A percentile compares a stretch with the other conserved stretches of the same genome.
Conservation (phyloP, 2,113 vertebrate genomes). For the Telmatochromis sp. region DNA sequence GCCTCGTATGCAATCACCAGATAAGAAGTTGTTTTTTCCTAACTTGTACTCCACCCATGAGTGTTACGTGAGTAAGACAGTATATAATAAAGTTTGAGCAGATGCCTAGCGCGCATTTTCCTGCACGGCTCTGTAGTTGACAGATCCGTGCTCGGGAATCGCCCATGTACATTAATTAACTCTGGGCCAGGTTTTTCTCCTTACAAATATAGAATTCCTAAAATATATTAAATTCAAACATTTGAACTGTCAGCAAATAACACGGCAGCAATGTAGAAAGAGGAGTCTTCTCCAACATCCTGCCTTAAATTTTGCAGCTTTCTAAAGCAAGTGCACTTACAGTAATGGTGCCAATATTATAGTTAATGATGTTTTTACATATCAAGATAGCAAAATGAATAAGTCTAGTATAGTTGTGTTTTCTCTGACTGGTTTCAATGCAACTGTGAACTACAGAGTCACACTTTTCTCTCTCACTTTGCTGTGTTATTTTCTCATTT, state of each 20-base stretch:
- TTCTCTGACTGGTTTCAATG: not conserved
- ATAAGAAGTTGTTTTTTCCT: too few relatives aligned
- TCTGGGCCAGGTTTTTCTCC: too few relatives aligned
- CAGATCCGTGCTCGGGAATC: too few relatives aligned
- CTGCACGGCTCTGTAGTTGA: too few relatives aligned
- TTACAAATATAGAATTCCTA: not conserved
- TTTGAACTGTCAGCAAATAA: not conserved
- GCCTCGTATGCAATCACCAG: too few relatives aligned
- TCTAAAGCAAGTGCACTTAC: not conserved
- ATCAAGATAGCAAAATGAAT: not conserved
- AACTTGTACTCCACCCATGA: too few relatives aligned
- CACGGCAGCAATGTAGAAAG: not conserved
- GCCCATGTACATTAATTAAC: too few relatives aligned
- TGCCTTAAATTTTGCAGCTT: not conserved
- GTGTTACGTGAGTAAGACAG: too few relatives aligned
- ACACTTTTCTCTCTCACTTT: not conserved
- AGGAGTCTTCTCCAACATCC: not conserved
- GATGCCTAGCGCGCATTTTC: too few relatives aligned
- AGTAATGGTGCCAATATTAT: not conserved
- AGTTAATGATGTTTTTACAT: not conserved
- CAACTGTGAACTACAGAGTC: not conserved
- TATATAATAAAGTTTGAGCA: too few relatives aligned
- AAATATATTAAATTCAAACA: not conserved
- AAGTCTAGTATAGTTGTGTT: not conserved
- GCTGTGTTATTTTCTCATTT: not conserved